These are phyloP conservation scores for Folsomia manolachei DNA, from an alignment of 2,888 invertebrate species.

Conservation along the genomic window DNA sequence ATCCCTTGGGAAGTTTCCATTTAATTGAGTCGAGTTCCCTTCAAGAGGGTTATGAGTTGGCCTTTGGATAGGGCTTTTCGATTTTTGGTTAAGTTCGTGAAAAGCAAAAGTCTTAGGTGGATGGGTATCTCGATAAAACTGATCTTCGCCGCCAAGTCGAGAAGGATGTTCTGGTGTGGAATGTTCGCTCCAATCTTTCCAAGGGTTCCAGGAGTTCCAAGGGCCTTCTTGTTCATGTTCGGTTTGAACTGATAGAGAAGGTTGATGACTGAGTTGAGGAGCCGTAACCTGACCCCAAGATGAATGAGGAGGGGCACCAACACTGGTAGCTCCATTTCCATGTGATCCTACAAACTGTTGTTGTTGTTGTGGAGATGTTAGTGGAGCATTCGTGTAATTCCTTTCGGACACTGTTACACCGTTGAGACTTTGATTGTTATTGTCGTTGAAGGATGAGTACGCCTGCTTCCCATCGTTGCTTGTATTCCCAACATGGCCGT, in stretches of 20 bases:
- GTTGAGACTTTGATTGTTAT: neutral
- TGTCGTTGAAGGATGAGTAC: neutral
- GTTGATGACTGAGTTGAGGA: neutral
- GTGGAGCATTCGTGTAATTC: neutral
- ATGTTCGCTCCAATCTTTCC: conserved; percentile 22
- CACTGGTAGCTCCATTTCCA: neutral
- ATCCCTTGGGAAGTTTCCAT: neutral
- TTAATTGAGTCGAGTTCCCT: neutral
- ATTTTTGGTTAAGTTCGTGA: neutral
- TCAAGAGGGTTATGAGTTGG: conserved; percentile 9
- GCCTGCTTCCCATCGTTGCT: neutral
- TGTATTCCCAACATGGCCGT: too few relatives aligned
- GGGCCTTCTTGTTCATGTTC: too few relatives aligned
- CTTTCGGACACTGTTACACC: neutral
- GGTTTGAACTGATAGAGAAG: neutral
- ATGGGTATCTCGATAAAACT: neutral
- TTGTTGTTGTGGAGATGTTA: neutral
- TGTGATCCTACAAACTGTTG: neutral
- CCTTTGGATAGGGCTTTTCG: conserved; percentile 13
- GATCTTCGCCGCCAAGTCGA: neutral
- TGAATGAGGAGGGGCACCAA: neutral
- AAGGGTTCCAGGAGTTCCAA: conserved; percentile 20
- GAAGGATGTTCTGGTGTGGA: conserved; percentile 22
- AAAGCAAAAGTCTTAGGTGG: neutral
- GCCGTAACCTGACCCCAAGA: neutral